A percentile compares a stretch with the other conserved stretches of the same genome.
phyloP scores from a whole-genome alignment of 1,140 invertebrate species.

The Triops longicaudatus region DNA sequence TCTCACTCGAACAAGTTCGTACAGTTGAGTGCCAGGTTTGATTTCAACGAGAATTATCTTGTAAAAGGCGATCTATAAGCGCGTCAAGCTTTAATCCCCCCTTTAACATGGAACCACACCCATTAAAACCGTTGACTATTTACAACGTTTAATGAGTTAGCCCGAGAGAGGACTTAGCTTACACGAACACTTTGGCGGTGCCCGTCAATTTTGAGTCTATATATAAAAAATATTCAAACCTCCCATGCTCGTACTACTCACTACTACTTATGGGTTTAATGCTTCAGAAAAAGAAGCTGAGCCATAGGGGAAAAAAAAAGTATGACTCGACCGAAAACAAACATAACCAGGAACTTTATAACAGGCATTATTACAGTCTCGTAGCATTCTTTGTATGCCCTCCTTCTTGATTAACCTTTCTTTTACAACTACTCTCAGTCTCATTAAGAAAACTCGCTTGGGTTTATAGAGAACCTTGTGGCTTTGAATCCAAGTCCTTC shows the following conservation, averaged over 20 bases:
- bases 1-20: not conserved
- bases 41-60: not conserved
- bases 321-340: constrained; percentile 12
- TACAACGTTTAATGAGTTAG: constrained; percentile 15
- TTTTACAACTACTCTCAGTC: not conserved
- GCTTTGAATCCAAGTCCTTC: not conserved
- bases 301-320: not conserved
- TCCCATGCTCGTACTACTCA: no score
- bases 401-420: constrained; percentile 2
- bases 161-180: not conserved
- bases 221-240: not conserved
- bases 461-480: not conserved
- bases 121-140: constrained; percentile 1
- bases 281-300: not conserved
- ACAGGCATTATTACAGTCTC: constrained; percentile 12
- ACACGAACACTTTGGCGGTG: constrained; percentile 2
- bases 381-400: not conserved
- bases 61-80: not conserved
- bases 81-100: not conserved
- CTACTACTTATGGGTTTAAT: no score
- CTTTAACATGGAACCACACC: not conserved
- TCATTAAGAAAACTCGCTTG: constrained; percentile 12
- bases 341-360: not conserved
- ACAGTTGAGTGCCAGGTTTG: not conserved
- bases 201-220: not conserved